Conservation (phyloP, 2,888 invertebrate species). For the Palloptera scutellata region DNA sequence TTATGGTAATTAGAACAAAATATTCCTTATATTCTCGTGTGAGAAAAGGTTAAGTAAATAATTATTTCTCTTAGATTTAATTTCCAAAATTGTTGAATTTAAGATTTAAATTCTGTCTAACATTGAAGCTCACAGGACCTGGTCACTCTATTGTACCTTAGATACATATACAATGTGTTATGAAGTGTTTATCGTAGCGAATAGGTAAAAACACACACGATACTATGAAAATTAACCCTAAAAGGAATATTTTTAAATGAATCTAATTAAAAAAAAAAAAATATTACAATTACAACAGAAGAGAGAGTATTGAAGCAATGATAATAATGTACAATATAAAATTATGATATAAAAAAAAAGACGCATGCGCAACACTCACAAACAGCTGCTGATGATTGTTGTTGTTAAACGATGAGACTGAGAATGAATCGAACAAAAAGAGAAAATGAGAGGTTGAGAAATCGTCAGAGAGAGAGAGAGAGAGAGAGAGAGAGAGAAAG, state of each 20-base stretch:
- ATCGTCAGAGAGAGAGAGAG: not conserved
- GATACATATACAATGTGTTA: slow-evolving; percentile 19
- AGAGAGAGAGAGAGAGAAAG: slow-evolving; percentile 13
- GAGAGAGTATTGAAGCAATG: too few relatives aligned
- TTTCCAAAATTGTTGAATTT: too few relatives aligned
- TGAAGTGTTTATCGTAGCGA: slow-evolving; percentile 13
- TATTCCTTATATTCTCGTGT: too few relatives aligned
- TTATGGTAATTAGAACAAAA: too few relatives aligned
- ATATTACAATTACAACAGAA: slow-evolving; percentile 13
- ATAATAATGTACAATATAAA: too few relatives aligned
- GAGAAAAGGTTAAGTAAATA: too few relatives aligned
- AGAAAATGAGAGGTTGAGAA: not conserved
- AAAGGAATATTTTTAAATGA: slow-evolving; percentile 45
- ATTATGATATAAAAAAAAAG: too few relatives aligned
- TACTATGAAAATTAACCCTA: slow-evolving; percentile 40
- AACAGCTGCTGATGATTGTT: slow-evolving; percentile 28
- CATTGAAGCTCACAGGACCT: too few relatives aligned
- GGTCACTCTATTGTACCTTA: too few relatives aligned
- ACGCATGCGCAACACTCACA: slow-evolving; percentile 28
- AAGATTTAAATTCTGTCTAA: too few relatives aligned
- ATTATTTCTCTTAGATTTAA: too few relatives aligned
- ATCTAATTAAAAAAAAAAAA: slow-evolving; percentile 56
- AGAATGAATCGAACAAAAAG: not conserved
- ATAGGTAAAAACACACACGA: slow-evolving; percentile 13
- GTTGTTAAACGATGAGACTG: not conserved